Base-by-base conservation (phyloP, 2,113 vertebrate genomes). In the Hippocampus comes region DNA sequence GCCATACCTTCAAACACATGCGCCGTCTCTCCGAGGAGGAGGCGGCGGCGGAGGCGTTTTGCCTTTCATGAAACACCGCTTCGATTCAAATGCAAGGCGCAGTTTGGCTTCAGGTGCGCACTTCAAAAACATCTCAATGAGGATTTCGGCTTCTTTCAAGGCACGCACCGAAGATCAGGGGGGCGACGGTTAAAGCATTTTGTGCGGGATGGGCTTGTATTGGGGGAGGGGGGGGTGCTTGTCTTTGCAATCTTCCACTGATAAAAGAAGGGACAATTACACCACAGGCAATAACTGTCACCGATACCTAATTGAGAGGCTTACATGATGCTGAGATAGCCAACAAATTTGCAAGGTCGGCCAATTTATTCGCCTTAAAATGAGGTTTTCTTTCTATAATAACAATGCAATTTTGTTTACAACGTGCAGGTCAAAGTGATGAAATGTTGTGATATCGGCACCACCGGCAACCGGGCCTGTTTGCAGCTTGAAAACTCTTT, bases 201-300 rank as follows among this genome's bases (percentile, higher is more conserved):
- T 14, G 14, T 25, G 30, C 2, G 30, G 30, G 30, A 2, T 30
- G 3, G 30, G 1, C 1, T 43, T 43, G 8, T 43, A 9, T 43
- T 43, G 11, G 27, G 48, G 71, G 70, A 63, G 71, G 66, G 27
- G 48, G 48, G 20, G 10, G 70, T 30, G 56, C 61, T 75, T 59
- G 63, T 76, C 76, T 77, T 84, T 84, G 74, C 70, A 74, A 57
- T 83, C 72, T 69, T 55, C 57, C 67, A 55, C 59, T 71, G 64
- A 75, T 67, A 48, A 67, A 70, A 73, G 75, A 91, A 88, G 76
- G 83, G 77, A 88, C 86, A 87, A 89, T 90, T 91, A 90, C 78
- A 86, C 80, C 76, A 71, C 78, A 84, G 73, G 75, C 88, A 91
- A 88, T 92, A 91, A 89, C 87, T 84, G 89, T 80, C 86, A 88